Base-by-base conservation (phyloP, 2,113 vertebrate genomes). In the Zootoca vivipara region DNA sequence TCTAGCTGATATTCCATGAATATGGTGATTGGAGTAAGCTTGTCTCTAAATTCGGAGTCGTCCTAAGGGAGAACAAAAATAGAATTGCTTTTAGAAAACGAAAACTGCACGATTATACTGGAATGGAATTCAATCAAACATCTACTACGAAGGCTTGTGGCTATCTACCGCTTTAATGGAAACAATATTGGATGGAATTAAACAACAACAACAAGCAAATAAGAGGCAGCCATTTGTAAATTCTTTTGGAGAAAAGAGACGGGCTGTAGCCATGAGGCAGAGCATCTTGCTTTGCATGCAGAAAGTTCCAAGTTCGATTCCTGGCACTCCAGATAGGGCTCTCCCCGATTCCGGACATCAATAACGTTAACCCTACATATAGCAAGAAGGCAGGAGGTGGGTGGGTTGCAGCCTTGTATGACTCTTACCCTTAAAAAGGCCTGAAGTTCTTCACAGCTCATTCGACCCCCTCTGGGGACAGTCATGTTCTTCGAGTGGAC, bases 1-100 rank as follows among this genome's bases (percentile, higher is more conserved):
- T 99, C 98, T 96, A 99, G 94, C 4, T 93, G 97, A 92, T 98
- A 99, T 86, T 99, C 98, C 98, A 99, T 98, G 67, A 97, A 98
- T 91, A 99, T 96, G 1, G 98, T 98, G 87, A 99, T 99, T 20
- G 98, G 99, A 24, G 98, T 99, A 86, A 99, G 98, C 91, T 99
- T 99, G 96, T 99, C 99, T 92, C 98, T 97, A 90, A 99, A 99
- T 90, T 99, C 98, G 2, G 97, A 97, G 65, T 99, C 98, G 93
- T 99, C 98, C 98, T 99, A 93, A 81, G 89, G 91, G 86, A 56
- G 33, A 79, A 88, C 87, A 81, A 65, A 33, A 72, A 65, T 58
- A 4, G 6, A 22, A 24, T 93, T 83, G 89, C 75, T 38, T 24
- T 82, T 42, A 26, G 74, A 75, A n/a, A 16, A 22, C 5, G 22